Conservation (phyloP, 2,113 vertebrate genomes). For the Ivindomyrus marchei region DNA sequence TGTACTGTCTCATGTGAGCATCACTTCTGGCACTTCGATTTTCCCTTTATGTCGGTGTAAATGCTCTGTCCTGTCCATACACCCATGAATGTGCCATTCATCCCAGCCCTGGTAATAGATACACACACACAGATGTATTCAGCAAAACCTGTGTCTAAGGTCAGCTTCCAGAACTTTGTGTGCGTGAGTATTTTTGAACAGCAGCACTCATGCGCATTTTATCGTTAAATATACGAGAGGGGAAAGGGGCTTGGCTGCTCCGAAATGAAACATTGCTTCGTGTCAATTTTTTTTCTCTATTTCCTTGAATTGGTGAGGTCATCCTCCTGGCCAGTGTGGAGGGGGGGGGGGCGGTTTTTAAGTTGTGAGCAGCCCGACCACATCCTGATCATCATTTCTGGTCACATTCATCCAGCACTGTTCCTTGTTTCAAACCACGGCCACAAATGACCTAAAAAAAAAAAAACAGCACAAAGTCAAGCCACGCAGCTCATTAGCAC, state of each 20-base stretch:
- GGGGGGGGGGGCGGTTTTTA: not conserved
- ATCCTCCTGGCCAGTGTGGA: not conserved
- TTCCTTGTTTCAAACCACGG: not conserved
- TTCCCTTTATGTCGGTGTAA: not conserved
- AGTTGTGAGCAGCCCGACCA: not conserved
- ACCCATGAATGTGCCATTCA: not conserved
- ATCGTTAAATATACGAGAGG: not conserved
- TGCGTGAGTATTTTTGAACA: not conserved
- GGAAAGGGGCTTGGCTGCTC: not conserved
- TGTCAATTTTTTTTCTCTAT: not conserved
- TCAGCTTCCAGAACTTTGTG: not conserved
- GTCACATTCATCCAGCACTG: not conserved
- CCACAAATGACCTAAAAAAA: not conserved
- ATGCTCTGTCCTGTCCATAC: not conserved
- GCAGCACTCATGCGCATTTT: not conserved
- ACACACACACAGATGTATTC: not conserved
- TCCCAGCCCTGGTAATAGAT: not conserved
- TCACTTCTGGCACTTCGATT: not conserved
- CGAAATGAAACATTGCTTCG: too few relatives aligned
- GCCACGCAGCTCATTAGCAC: not conserved
- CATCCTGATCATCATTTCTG: not conserved
- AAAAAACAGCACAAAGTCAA: not conserved
- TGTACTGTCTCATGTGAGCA: not conserved
- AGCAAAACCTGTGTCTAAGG: not conserved
- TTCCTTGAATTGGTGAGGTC: not conserved